A percentile compares a stretch with the other conserved stretches of the same genome.
Conservation (phyloP, 2,797 vertebrate genomes). For the Ambastaia sidthimunki region DNA sequence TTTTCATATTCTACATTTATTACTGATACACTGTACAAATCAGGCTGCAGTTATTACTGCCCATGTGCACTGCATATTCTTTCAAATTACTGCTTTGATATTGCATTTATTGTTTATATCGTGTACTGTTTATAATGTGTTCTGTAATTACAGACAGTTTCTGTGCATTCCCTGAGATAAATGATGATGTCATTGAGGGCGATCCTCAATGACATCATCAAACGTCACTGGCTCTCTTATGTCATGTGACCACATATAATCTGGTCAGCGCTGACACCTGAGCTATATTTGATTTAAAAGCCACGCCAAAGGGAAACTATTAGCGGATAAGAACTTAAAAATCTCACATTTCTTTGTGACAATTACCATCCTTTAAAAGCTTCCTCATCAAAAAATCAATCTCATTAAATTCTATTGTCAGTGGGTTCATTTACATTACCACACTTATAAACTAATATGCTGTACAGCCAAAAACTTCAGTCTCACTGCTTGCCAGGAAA, state of each 20-base stretch:
- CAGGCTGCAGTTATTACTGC: too few relatives aligned
- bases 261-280: neutral
- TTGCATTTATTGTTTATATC: too few relatives aligned
- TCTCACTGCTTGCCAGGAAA: conserved; percentile 3
- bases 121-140: too few relatives aligned
- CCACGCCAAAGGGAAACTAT: neutral
- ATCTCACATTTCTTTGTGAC: neutral
- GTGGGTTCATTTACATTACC: neutral
- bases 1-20: neutral
- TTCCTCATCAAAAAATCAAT: neutral
- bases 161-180: too few relatives aligned
- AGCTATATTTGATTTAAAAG: neutral
- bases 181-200: too few relatives aligned
- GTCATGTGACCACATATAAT: neutral
- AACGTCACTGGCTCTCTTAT: neutral
- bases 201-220: neutral
- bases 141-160: too few relatives aligned
- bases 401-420: neutral
- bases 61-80: too few relatives aligned
- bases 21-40: too few relatives aligned
- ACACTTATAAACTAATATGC: neutral
- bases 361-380: neutral
- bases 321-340: too few relatives aligned
- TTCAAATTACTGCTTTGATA: too few relatives aligned
- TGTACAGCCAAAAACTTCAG: neutral